Evolutionary conservation across 2,797 vertebrate genomes (phyloP).

Genomic region (Pteropus rufus): DNA sequence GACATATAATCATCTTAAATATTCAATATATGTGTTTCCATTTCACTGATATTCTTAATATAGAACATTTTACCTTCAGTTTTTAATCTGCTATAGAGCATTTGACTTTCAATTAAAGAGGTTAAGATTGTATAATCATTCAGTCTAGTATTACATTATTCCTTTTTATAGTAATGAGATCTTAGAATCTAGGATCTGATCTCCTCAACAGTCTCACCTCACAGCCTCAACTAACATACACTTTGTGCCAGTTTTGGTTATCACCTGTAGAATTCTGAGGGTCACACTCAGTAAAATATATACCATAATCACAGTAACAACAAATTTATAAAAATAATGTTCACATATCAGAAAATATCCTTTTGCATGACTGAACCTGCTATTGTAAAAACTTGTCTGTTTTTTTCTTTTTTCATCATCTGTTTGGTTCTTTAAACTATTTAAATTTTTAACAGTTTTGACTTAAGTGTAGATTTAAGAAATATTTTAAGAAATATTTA

Average conservation of each 20-base stretch:
- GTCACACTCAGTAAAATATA: not conserved
- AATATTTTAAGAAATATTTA: not conserved
- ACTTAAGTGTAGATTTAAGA: not conserved
- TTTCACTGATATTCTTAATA: conserved; percentile 3
- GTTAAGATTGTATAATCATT: conserved; percentile 21
- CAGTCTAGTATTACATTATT: not conserved
- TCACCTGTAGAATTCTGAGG: not conserved
- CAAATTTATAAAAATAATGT: not conserved
- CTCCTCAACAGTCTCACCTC: not conserved
- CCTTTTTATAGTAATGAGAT: not conserved
- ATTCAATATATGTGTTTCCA: not conserved
- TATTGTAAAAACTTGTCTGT: not conserved
- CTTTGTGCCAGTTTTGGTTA: not conserved
- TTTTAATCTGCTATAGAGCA: not conserved
- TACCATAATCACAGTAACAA: not conserved
- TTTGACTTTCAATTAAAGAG: conserved; percentile 3
- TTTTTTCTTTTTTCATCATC: not conserved
- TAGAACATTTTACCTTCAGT: not conserved
- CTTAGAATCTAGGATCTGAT: conserved; percentile 5
- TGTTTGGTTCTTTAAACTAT: not conserved
- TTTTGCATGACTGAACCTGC: not conserved
- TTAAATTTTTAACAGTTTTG: not conserved
- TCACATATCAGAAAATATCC: not conserved
- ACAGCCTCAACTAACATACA: not conserved
- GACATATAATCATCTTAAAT: conserved; percentile 7